Evolutionary conservation across 1,140 invertebrate species (phyloP).

Genomic region (Drosophila aff.): DNA sequence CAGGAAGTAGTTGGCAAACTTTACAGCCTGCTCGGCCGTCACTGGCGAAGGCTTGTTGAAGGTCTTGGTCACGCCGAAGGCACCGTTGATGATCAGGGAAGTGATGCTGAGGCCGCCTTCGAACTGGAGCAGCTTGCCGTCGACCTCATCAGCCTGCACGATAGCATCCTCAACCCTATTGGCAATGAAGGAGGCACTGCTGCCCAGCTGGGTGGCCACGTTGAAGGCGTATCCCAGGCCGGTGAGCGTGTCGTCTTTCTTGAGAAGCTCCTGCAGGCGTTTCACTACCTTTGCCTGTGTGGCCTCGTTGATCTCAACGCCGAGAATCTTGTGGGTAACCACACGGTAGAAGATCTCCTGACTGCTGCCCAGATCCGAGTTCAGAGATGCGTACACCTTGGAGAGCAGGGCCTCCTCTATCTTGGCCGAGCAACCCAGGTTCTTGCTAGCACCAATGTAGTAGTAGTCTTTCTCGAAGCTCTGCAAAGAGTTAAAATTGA

Average conservation of each 20-base stretch:
- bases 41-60: slow-evolving; percentile 90
- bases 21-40: slow-evolving; percentile 92
- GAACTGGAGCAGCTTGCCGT: slow-evolving; percentile 95
- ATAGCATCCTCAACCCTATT: slow-evolving; percentile 95
- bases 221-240: slow-evolving; percentile 94
- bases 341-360: slow-evolving; percentile 82
- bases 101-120: slow-evolving; percentile 93
- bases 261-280: slow-evolving; percentile 88
- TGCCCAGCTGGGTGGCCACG: slow-evolving; percentile 89
- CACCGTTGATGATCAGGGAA: slow-evolving; percentile 86
- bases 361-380: slow-evolving; percentile 52
- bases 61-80: slow-evolving; percentile 89
- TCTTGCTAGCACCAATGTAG: slow-evolving; percentile 74
- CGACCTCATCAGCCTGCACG: slow-evolving; percentile 97
- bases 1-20: slow-evolving; percentile 96
- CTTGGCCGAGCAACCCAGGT: slow-evolving; percentile 67
- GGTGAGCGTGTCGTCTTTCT: slow-evolving; percentile 91
- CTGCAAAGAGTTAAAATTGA: slow-evolving; percentile 33
- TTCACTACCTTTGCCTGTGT: slow-evolving; percentile 88
- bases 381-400: slow-evolving; percentile 64
- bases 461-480: slow-evolving; percentile 84
- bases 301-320: slow-evolving; percentile 78
- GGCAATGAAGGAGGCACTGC: slow-evolving; percentile 90
- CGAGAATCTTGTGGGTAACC: slow-evolving; percentile 62
- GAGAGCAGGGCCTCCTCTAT: slow-evolving; percentile 62